A percentile compares a stretch with the other conserved stretches of the same genome.
phyloP scores from a whole-genome alignment of 2,797 vertebrate genomes.

The Mionectes olivaceus region DNA sequence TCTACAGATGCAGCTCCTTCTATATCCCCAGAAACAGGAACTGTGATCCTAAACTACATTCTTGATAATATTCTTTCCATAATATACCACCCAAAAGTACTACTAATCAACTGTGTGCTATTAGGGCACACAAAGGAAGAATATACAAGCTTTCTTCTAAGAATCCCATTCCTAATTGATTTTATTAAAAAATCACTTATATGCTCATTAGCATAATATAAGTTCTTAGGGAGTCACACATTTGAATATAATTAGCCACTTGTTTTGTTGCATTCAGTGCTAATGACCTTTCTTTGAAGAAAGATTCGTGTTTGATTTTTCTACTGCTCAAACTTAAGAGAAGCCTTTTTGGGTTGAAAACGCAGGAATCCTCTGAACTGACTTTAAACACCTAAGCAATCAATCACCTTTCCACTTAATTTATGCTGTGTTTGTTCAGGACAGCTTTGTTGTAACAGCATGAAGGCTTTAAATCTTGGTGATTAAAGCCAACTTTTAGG shows the following conservation, averaged over 20 bases:
- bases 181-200: not conserved
- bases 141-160: not conserved
- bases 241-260: conserved; percentile 32
- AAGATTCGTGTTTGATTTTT: conserved; percentile 13
- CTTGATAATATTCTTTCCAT: not conserved
- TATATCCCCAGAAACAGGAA: not conserved
- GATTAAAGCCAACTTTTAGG: conserved; percentile 35
- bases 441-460: not conserved
- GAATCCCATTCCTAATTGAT: not conserved
- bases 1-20: not conserved
- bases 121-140: not conserved
- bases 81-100: not conserved
- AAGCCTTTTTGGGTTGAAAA: not conserved
- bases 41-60: not conserved
- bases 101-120: not conserved
- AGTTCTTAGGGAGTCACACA: not conserved
- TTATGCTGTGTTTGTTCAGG: conserved; percentile 5
- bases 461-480: not conserved
- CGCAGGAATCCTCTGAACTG: not conserved
- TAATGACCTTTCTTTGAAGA: conserved; percentile 14
- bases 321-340: conserved; percentile 10
- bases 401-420: conserved; percentile 22
- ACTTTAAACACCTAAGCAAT: conserved; percentile 17
- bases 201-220: not conserved
- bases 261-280: not conserved